Evolutionary conservation across 2,797 vertebrate species (phyloP).

Genomic region (Ispidina lecontei): DNA sequence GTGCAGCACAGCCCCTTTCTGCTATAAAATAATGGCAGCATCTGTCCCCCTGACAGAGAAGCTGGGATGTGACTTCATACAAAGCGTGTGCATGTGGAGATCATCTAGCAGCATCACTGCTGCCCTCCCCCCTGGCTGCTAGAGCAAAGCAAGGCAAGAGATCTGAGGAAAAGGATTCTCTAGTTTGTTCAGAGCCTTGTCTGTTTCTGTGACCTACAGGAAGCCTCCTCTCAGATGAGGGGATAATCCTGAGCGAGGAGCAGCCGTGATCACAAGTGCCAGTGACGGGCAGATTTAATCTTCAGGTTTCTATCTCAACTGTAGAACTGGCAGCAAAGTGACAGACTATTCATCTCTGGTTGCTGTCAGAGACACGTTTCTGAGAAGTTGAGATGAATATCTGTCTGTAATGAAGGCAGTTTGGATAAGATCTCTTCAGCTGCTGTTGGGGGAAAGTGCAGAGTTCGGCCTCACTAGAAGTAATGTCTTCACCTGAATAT

Average conservation of each 20-base stretch:
- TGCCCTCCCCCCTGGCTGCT: rapidly evolving
- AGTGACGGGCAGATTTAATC: not conserved
- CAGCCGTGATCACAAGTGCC: rapidly evolving
- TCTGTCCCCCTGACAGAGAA: not conserved
- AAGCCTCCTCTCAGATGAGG: not conserved
- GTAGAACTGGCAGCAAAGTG: not conserved
- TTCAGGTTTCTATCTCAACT: not conserved
- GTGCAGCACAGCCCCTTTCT: not conserved
- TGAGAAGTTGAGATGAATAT: not conserved
- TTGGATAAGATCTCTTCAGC: constrained; percentile 12
- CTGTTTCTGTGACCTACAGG: not conserved
- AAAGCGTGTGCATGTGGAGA: not conserved
- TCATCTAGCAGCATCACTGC: not conserved
- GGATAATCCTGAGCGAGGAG: not conserved
- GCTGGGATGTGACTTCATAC: not conserved
- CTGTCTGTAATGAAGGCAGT: not conserved
- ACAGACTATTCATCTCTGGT: not conserved
- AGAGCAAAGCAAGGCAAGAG: not conserved
- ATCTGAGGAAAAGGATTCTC: not conserved
- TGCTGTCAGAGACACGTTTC: not conserved
- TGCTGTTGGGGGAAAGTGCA: constrained; percentile 5
- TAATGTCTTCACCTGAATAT: not conserved
- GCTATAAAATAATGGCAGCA: not conserved
- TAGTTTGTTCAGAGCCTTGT: not conserved
- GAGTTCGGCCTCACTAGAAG: constrained; percentile 22